Percentiles rank a stretch among this genome's conserved stretches.
phyloP scores from a whole-genome alignment of 2,113 vertebrate genomes.

The Coptodon rendalli region DNA sequence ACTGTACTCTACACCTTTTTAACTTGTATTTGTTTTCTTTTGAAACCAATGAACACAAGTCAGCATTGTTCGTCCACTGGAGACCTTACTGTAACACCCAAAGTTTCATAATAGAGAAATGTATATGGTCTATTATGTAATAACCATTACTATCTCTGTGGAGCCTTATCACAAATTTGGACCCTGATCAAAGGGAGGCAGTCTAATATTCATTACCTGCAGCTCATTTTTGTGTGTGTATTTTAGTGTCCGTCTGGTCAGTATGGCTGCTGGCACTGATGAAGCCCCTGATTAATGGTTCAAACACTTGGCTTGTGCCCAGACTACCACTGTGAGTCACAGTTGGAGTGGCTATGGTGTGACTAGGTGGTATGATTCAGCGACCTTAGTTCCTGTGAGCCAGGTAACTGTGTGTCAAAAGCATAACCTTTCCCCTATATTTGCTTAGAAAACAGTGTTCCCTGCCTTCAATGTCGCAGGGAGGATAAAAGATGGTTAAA shows the following conservation, averaged over 20 bases:
- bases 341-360: conserved; percentile 1
- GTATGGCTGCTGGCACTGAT: neutral
- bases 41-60: neutral
- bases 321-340: neutral
- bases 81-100: neutral
- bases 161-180: neutral
- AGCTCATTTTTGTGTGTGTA: neutral
- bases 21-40: neutral
- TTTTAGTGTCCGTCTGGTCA: neutral
- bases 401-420: conserved; percentile 21
- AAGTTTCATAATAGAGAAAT: neutral
- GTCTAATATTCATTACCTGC: neutral
- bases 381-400: neutral
- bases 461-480: neutral
- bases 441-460: conserved; percentile 17
- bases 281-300: neutral
- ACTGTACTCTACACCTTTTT: neutral
- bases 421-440: conserved; percentile 41
- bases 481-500: neutral
- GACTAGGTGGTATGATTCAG: conserved; percentile 43
- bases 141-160: neutral
- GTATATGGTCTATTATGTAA: neutral
- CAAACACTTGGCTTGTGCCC: neutral
- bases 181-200: neutral
- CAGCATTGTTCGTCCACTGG: neutral